Evolutionary conservation across 2,888 invertebrate genomes (phyloP).

Genomic region (Sminthurides aquaticus): DNA sequence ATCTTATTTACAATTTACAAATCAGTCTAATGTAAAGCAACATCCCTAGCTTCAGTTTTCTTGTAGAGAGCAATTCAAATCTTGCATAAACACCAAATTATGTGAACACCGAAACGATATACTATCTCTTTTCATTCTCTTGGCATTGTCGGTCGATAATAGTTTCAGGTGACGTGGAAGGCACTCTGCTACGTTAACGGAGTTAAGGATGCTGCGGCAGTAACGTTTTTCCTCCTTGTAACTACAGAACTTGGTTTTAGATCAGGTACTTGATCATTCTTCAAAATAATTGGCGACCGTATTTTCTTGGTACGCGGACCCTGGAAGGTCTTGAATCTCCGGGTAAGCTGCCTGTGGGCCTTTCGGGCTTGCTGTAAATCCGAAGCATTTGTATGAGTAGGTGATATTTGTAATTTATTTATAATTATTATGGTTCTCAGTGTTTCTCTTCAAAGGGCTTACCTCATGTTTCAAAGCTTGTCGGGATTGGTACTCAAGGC

Average conservation of each 20-base stretch:
- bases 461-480: conserved; percentile 57
- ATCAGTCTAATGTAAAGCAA: no score
- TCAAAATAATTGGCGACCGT: background rate
- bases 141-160: no score
- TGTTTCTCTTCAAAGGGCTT: conserved; percentile 14
- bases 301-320: conserved; percentile 41
- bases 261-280: background rate
- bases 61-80: no score
- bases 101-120: no score
- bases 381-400: conserved; percentile 14
- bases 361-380: conserved; percentile 49
- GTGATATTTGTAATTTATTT: background rate
- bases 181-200: no score
- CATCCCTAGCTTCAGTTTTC: no score
- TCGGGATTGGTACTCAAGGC: conserved; percentile 56
- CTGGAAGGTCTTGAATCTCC: conserved; percentile 51
- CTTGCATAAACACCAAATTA: no score
- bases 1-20: no score
- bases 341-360: conserved; percentile 48
- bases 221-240: background rate
- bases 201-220: background rate
- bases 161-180: no score
- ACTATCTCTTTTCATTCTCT: no score
- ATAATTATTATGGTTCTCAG: background rate
- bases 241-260: background rate